These are phyloP conservation scores for Margarornis squamiger DNA, from an alignment of 2,797 vertebrate genomes.

Conservation along the genomic window DNA sequence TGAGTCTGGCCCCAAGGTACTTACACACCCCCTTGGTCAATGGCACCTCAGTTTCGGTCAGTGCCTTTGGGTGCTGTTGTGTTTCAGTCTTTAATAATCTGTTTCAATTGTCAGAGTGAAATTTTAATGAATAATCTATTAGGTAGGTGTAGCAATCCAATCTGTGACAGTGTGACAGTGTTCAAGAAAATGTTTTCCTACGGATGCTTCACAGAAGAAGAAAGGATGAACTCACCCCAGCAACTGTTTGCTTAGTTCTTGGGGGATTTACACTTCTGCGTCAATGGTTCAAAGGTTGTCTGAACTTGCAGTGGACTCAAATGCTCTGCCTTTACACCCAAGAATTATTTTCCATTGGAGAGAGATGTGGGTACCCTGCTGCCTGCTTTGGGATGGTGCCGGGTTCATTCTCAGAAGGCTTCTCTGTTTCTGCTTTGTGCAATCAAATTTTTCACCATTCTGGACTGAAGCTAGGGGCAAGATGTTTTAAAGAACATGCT, in stretches of 20 bases:
- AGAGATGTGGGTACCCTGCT: background rate
- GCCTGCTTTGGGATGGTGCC: background rate
- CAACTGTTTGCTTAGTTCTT: conserved; percentile 28
- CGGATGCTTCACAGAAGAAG: background rate
- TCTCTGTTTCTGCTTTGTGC: background rate
- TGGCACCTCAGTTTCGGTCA: conserved; percentile 31
- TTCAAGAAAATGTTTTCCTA: background rate
- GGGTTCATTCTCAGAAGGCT: background rate
- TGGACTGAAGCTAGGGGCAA: background rate
- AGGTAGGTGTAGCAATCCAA: conserved; percentile 9
- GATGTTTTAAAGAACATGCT: background rate
- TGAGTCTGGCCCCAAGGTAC: conserved; percentile 57
- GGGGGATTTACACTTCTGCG: background rate
- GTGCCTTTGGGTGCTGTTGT: conserved; percentile 30
- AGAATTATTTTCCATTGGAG: background rate
- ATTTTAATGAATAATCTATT: conserved; percentile 31
- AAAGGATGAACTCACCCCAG: conserved; percentile 30
- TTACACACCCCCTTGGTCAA: conserved; percentile 9
- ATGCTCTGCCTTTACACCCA: background rate
- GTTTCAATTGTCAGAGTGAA: conserved; percentile 18
- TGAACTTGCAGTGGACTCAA: conserved; percentile 24
- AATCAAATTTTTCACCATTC: rapidly evolving
- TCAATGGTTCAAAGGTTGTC: conserved; percentile 14
- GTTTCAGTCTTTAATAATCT: conserved; percentile 54
- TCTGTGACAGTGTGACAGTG: background rate